Evolutionary conservation across 2,888 invertebrate species (phyloP).

Genomic region (Catocala sponsa): DNA sequence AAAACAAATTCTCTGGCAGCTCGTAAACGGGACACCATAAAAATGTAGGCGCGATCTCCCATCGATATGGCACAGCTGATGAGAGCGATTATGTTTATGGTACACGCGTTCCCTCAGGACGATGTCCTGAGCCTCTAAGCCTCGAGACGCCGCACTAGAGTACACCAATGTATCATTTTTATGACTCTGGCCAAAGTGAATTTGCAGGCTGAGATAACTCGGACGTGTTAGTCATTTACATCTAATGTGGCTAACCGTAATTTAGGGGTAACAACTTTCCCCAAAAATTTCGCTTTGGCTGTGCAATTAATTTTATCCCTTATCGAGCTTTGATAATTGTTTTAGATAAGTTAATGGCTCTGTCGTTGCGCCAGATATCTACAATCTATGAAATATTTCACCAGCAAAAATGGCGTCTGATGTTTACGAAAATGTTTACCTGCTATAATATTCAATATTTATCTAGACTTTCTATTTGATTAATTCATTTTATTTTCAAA

Average conservation of each 20-base stretch:
- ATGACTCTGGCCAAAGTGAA: conserved; percentile 82
- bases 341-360: conserved; percentile 47
- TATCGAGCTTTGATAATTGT: conserved; percentile 51
- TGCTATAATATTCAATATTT: not conserved
- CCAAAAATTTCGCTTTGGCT: conserved; percentile 41
- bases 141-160: conserved; percentile 72
- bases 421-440: conserved; percentile 1
- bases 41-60: conserved; percentile 62
- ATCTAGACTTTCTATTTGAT: not conserved
- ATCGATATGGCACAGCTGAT: conserved; percentile 77
- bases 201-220: conserved; percentile 82
- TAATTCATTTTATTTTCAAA: too few relatives aligned
- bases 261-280: conserved; percentile 45
- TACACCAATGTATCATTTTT: conserved; percentile 83
- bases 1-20: conserved; percentile 71
- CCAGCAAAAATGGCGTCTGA: conserved; percentile 7
- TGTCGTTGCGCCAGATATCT: conserved; percentile 37
- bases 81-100: conserved; percentile 83
- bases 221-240: conserved; percentile 81
- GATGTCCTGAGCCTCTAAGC: conserved; percentile 68
- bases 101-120: conserved; percentile 65
- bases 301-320: conserved; percentile 47
- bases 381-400: conserved; percentile 32
- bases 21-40: conserved; percentile 75
- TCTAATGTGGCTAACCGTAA: conserved; percentile 59